Evolutionary conservation across 2,888 invertebrate species (phyloP).

Genomic region (Polymixis flavicincta): DNA sequence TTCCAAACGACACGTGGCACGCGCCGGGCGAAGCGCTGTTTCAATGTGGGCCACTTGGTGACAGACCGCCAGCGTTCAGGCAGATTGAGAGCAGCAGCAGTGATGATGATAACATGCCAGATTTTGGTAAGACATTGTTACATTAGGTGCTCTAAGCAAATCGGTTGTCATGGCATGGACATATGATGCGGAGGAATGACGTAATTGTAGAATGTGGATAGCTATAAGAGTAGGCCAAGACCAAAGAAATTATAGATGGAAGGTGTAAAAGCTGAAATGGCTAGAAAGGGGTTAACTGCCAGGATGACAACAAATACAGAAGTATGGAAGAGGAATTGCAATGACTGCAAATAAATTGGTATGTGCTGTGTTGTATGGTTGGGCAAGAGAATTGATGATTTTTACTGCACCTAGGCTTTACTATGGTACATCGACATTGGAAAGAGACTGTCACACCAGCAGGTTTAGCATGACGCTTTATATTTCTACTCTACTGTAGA

Average conservation of each 20-base stretch:
- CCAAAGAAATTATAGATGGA: not conserved
- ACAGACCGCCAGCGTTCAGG: conserved; percentile 76
- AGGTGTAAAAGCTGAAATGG: not conserved
- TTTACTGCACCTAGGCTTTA: not conserved
- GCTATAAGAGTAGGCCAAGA: not conserved
- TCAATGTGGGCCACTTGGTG: conserved; percentile 84
- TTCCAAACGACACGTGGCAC: conserved; percentile 85
- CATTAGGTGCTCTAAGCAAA: not conserved
- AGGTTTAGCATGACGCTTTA: too few species aligned
- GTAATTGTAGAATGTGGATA: not conserved
- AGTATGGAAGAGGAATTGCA: not conserved
- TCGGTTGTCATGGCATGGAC: not conserved
- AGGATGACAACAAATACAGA: not conserved
- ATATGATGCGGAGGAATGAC: not conserved
- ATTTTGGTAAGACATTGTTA: conserved; percentile 79
- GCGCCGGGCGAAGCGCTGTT: conserved; percentile 88
- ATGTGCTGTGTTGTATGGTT: not conserved
- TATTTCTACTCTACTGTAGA: too few species aligned
- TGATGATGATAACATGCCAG: conserved; percentile 86
- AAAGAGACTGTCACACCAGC: too few species aligned
- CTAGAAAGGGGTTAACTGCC: not conserved
- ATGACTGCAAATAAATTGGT: not conserved
- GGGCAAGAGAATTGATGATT: not conserved
- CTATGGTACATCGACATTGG: too few species aligned
- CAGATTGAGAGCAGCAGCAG: conserved; percentile 84